Evolutionary conservation across 2,113 vertebrate genomes (phyloP), one percentile per base, ranked within the genome.

Genomic region (Gavia stellata): DNA sequence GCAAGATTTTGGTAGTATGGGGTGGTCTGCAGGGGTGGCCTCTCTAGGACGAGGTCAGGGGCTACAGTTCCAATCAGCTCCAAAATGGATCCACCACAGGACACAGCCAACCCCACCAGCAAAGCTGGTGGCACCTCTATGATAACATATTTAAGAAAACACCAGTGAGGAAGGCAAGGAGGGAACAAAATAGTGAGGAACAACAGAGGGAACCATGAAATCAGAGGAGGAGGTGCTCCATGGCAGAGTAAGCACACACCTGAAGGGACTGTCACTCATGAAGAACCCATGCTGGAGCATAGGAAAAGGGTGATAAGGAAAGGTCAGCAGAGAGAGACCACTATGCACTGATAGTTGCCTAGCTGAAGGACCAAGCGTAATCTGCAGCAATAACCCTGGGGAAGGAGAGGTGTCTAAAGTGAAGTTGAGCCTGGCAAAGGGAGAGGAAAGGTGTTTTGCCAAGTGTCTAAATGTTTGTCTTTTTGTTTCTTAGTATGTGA

Each of bases 31-130:
- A 12, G 21, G 53, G 15, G 1, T 34, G 4, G 10, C 10, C 1
- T 36, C 17, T 75, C 42, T 59, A 25, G 19, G 7, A 62, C 8
- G 17, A 79, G 24, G 2, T n/a, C 17, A 55, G 23, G 4, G 10
- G 17, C 8, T 53, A 4, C 2, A 0, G 4, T 58, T 82, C 23
- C 29, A 58, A 5, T 8, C 1, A 1, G 8, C 12, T 82, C 17
- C 31, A 17, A 68, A 74, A 68, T 10, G 6, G 24, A 38, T 52
- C 24, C 12, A 33, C 3, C 11, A 31, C 28, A 36, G n/a, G 23
- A 21, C 9, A 55, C 17, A 67, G 5, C 6, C 12, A 84, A 65
- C 19, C 8, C 19, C 6, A 36, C 6, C n/a, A 58, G 36, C 5
- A 67, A 61, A 91, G 3, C 19, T 80, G 8, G 7, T 45, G 29